phyloP scores from a whole-genome alignment of 2,888 invertebrate genomes.

The Dasypolia templi region DNA sequence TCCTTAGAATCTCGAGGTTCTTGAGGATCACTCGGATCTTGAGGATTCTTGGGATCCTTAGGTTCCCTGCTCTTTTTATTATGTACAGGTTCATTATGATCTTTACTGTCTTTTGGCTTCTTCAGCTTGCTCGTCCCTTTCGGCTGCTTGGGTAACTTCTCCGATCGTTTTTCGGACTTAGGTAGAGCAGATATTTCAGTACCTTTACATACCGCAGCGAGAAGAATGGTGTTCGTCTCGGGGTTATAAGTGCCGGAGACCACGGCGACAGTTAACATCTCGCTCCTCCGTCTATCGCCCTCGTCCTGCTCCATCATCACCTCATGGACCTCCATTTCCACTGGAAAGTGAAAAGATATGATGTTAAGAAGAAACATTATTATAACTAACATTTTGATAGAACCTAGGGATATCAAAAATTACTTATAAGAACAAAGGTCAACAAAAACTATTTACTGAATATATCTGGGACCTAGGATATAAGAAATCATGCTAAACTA shows the following conservation, averaged over 20 bases:
- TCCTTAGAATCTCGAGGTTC: not conserved
- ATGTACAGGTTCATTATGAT: not conserved
- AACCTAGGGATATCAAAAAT: not conserved
- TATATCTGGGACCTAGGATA: not conserved
- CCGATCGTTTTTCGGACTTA: not conserved
- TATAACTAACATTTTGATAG: not conserved
- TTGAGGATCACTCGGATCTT: not conserved
- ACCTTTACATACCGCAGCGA: conserved; percentile 23
- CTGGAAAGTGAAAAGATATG: conserved; percentile 15
- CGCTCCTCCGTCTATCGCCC: accelerated
- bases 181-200: not conserved
- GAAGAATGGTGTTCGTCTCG: conserved; percentile 6
- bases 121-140: not conserved
- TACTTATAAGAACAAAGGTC: not conserved
- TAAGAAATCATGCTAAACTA: not conserved
- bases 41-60: not conserved
- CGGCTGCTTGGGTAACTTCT: not conserved
- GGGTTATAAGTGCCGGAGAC: conserved; percentile 20
- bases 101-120: not conserved
- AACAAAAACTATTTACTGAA: not conserved
- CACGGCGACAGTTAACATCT: not conserved
- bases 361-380: conserved; percentile 10
- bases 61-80: not conserved
- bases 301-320: no score
- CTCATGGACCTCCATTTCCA: not conserved